Conservation (phyloP, 2,797 vertebrate genomes). For the Sebastes miniatus region DNA sequence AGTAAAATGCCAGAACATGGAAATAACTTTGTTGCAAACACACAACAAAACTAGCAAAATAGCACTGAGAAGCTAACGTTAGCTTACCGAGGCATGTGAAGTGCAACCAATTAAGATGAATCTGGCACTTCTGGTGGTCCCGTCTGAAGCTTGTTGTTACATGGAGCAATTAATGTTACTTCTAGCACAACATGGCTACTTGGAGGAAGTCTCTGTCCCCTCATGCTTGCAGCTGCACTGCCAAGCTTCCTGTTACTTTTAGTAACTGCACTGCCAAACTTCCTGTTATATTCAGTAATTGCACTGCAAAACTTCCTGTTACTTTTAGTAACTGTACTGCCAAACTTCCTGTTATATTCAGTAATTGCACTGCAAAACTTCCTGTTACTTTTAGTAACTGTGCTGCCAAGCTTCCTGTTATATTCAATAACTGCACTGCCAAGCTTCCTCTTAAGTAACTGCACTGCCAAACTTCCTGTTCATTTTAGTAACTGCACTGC, state of each 20-base stretch:
- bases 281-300: too few relatives aligned
- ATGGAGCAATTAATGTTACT: neutral
- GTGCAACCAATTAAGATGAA: neutral
- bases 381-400: accelerated
- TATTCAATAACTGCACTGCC: accelerated
- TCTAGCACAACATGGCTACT: neutral
- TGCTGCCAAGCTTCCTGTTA: too few relatives aligned
- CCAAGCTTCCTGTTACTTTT: too few relatives aligned
- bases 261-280: too few relatives aligned
- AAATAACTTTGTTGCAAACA: neutral
- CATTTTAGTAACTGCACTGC: too few relatives aligned
- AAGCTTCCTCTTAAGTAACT: too few relatives aligned
- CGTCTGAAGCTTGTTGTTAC: too few relatives aligned
- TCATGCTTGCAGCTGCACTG: too few relatives aligned
- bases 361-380: accelerated
- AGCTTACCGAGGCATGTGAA: neutral
- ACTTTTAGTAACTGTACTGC: accelerated
- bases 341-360: accelerated
- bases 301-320: too few relatives aligned
- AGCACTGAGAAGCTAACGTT: neutral
- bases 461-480: accelerated
- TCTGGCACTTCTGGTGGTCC: neutral
- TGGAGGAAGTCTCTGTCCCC: too few relatives aligned
- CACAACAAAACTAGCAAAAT: neutral
- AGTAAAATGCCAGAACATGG: too few relatives aligned